Conservation (phyloP, 2,113 vertebrate genomes). For the Cynoglossus semilaevis region DNA sequence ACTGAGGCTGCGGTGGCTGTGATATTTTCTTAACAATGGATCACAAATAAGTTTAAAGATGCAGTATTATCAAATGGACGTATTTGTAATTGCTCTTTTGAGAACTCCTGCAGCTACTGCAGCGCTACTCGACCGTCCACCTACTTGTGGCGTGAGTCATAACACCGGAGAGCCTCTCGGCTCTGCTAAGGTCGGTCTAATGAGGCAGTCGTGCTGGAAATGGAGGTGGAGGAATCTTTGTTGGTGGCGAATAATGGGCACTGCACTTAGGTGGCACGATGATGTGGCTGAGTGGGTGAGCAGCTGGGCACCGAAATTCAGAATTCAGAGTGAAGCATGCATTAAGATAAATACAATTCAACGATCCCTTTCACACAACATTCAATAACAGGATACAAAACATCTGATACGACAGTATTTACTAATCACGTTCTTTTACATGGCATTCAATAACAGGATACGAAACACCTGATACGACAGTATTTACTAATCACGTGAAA, state of each 20-base stretch:
- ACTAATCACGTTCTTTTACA: no score
- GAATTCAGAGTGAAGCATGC: slow-evolving; percentile 38
- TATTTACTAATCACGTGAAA: neutral
- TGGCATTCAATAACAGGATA: no score
- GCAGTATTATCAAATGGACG: neutral
- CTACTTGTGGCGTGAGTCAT: slow-evolving; percentile 80
- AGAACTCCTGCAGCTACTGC: slow-evolving; percentile 11
- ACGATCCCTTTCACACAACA: no score
- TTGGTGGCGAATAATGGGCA: slow-evolving; percentile 78
- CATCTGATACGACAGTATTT: no score
- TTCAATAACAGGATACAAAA: no score
- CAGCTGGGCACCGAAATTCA: slow-evolving; percentile 42
- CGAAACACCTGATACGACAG: no score
- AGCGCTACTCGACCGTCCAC: slow-evolving; percentile 50
- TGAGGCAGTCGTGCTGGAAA: slow-evolving; percentile 77
- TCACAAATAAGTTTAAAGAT: neutral
- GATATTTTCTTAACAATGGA: neutral
- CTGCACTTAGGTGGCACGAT: slow-evolving; percentile 79
- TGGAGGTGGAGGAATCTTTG: slow-evolving; percentile 89
- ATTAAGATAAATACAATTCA: slow-evolving; percentile 7
- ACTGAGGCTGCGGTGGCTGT: neutral
- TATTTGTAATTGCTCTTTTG: neutral
- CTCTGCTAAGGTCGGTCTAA: slow-evolving; percentile 76
- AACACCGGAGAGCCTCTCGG: slow-evolving; percentile 69
- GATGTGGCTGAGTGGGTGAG: slow-evolving; percentile 47